A percentile compares a stretch with the other conserved stretches of the same genome.
Evolutionary conservation across 2,113 vertebrate genomes (phyloP).

Genomic region (Clarias batrachus): DNA sequence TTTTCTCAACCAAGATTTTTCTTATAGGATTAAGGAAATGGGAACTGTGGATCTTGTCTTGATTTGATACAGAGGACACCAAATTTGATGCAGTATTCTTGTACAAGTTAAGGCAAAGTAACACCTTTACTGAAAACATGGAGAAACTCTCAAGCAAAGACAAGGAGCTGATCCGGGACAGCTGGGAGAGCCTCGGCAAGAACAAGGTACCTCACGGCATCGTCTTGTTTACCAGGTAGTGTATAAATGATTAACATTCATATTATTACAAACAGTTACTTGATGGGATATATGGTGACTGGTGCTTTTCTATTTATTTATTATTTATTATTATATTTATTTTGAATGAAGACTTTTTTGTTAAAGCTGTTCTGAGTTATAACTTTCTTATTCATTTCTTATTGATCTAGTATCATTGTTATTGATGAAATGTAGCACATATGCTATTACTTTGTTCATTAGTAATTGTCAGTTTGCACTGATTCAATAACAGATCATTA

Average conservation of each 20-base stretch:
- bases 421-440: neutral
- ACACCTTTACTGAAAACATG: constrained; percentile 58
- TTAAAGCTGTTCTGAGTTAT: neutral
- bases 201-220: constrained; percentile 88
- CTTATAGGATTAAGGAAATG: constrained; percentile 45
- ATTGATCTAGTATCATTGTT: neutral
- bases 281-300: neutral
- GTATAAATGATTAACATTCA: constrained; percentile 6
- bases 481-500: neutral
- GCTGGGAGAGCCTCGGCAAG: constrained; percentile 84
- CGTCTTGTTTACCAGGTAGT: constrained; percentile 87
- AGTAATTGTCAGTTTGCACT: neutral
- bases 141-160: constrained; percentile 77
- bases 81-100: constrained; percentile 31
- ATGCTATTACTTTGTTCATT: neutral
- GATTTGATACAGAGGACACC: constrained; percentile 34
- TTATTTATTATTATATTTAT: too few species aligned
- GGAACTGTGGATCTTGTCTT: constrained; percentile 42
- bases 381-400: neutral
- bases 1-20: constrained; percentile 34
- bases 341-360: neutral
- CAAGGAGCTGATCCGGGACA: constrained; percentile 86
- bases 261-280: neutral
- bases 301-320: neutral
- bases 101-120: constrained; percentile 27